Conservation (phyloP, 2,797 vertebrate genomes). For the Sylvilagus floridanus region DNA sequence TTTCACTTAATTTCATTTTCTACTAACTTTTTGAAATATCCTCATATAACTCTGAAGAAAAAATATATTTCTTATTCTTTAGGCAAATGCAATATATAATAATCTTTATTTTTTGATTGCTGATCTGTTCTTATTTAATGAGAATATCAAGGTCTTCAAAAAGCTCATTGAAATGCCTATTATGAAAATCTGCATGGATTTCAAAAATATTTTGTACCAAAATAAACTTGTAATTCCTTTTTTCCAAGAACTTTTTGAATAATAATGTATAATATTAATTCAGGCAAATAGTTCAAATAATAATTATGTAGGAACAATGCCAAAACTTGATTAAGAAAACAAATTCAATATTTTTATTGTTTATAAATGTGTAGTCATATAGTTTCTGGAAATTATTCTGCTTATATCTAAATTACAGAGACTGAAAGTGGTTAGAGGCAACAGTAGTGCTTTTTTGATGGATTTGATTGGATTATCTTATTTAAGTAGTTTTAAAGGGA, state of each 20-base stretch:
- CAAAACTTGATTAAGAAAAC: slow-evolving; percentile 60
- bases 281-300: slow-evolving; percentile 19
- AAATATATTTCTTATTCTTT: slow-evolving; percentile 4
- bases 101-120: background rate
- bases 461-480: slow-evolving; percentile 48
- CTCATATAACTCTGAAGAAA: background rate
- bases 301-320: background rate
- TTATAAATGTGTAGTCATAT: slow-evolving; percentile 40
- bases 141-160: background rate
- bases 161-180: background rate
- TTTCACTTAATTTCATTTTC: too few species aligned
- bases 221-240: too few species aligned
- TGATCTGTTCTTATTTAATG: slow-evolving; percentile 13
- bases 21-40: too few species aligned
- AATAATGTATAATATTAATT: slow-evolving; percentile 5
- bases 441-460: background rate
- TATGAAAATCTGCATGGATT: too few species aligned
- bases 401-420: background rate
- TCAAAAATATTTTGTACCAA: too few species aligned
- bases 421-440: background rate
- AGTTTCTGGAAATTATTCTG: slow-evolving; percentile 64
- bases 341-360: slow-evolving; percentile 31
- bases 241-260: too few species aligned
- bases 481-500: slow-evolving; percentile 53
- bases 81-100: background rate